phyloP scores from a whole-genome alignment of 2,888 invertebrate genomes.

The Corythucha ciliata region DNA sequence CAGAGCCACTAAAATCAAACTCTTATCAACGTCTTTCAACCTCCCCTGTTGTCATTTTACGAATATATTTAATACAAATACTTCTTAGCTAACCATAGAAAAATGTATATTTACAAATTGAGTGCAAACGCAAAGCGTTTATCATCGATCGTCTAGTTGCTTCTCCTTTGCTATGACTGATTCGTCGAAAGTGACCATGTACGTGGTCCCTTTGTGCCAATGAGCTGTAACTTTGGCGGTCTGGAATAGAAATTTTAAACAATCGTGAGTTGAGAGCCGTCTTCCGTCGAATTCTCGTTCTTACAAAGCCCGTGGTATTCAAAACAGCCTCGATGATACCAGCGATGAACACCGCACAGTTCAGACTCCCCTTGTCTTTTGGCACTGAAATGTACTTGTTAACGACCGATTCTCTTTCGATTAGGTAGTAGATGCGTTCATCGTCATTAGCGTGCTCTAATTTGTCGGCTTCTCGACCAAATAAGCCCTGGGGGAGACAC shows the following conservation, averaged over 20 bases:
- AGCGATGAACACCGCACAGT: constrained; percentile 97
- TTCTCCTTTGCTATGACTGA: constrained; percentile 83
- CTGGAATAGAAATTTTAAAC: constrained; percentile 50
- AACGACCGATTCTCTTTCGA: constrained; percentile 94
- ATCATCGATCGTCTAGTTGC: constrained; percentile 47
- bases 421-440: constrained; percentile 94
- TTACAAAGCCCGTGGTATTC: constrained; percentile 90
- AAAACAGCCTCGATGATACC: constrained; percentile 96
- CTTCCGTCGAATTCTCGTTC: constrained; percentile 42
- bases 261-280: background rate
- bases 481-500: constrained; percentile 79
- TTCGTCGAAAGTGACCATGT: constrained; percentile 97
- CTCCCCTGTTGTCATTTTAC: no score
- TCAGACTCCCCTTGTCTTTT: constrained; percentile 92
- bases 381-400: constrained; percentile 97
- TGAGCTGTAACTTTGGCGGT: constrained; percentile 96
- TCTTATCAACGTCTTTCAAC: no score
- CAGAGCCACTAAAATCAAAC: no score
- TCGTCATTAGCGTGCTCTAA: constrained; percentile 98
- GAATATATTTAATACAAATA: no score
- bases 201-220: constrained; percentile 99
- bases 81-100: no score
- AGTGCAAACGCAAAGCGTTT: no score
- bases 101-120: no score
- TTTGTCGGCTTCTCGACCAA: constrained; percentile 97